Conservation (phyloP, 2,797 vertebrate species). For the Lophius americanus region DNA sequence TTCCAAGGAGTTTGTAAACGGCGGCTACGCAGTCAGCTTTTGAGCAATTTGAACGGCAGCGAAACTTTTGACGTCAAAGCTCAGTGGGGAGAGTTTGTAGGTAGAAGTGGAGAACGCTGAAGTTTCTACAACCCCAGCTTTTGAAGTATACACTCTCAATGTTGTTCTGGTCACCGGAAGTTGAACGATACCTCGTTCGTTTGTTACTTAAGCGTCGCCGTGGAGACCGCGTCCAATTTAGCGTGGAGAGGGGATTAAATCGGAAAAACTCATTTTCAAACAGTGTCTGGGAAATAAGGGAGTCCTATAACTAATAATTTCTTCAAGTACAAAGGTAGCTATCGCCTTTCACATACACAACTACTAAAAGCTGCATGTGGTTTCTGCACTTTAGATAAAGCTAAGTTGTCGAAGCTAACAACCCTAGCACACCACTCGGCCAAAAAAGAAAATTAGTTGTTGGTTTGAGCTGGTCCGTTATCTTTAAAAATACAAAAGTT, state of each 20-base stretch:
- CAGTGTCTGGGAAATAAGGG: not conserved
- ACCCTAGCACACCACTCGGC: not conserved
- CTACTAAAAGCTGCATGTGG: not conserved
- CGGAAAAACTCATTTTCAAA: conserved; percentile 44
- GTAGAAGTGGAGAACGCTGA: no score
- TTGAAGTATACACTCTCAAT: no score
- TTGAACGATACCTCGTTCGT: no score
- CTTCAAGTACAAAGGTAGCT: conserved; percentile 6
- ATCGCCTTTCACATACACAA: rapidly evolving
- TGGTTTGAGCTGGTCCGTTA: not conserved
- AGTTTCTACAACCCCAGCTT: no score
- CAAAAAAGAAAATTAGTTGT: conserved; percentile 2
- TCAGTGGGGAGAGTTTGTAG: no score
- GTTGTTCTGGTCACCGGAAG: no score
- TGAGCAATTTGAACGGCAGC: no score
- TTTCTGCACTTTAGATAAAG: not conserved
- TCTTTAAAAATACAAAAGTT: not conserved
- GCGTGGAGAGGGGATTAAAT: conserved; percentile 58
- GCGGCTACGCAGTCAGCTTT: no score
- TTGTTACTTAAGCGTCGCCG: conserved; percentile 17
- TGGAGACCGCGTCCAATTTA: conserved; percentile 31
- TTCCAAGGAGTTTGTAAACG: no score
- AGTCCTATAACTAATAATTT: not conserved
- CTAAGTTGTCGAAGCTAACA: conserved; percentile 12
- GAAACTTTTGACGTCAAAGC: no score